Percentiles rank a stretch among this genome's conserved stretches.
Evolutionary conservation across 2,888 invertebrate species (phyloP).

Genomic region (Helicoverpa assulta): DNA sequence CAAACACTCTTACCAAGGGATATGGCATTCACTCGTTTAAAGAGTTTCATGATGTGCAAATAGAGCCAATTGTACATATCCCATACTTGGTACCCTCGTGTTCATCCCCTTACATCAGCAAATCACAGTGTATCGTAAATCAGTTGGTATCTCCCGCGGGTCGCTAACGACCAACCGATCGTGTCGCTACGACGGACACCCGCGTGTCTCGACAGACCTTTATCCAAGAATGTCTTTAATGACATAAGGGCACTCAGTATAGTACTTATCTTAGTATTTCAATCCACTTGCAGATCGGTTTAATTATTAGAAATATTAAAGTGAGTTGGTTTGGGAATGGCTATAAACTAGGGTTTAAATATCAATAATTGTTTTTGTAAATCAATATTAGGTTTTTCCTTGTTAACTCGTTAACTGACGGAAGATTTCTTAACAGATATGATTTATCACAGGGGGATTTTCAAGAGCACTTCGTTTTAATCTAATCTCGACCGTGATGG

Average conservation of each 20-base stretch:
- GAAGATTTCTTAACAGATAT: constrained; percentile 8
- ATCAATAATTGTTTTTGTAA: no score
- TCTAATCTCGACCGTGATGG: constrained; percentile 25
- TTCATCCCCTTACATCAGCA: constrained; percentile 40
- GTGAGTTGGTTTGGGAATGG: no score
- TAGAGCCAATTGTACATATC: no score
- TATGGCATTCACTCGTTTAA: no score
- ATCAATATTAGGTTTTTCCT: background rate
- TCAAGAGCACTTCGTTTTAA: background rate
- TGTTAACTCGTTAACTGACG: background rate
- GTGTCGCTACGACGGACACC: constrained; percentile 25
- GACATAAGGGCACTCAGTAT: background rate
- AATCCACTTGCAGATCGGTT: background rate
- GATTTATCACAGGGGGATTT: constrained; percentile 10
- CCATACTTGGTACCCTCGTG: background rate
- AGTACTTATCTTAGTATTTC: constrained; percentile 1
- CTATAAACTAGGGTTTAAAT: no score
- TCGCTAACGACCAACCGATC: constrained; percentile 49
- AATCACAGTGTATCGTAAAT: constrained; percentile 48
- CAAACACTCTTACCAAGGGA: background rate
- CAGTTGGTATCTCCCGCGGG: constrained; percentile 35
- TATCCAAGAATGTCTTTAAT: constrained; percentile 22
- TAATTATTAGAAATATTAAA: no score
- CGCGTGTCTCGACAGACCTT: constrained; percentile 26
- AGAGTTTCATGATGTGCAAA: no score